Evolutionary conservation across 2,797 vertebrate species (phyloP), one percentile per base, ranked within the genome.

Genomic region (Pterois miles): DNA sequence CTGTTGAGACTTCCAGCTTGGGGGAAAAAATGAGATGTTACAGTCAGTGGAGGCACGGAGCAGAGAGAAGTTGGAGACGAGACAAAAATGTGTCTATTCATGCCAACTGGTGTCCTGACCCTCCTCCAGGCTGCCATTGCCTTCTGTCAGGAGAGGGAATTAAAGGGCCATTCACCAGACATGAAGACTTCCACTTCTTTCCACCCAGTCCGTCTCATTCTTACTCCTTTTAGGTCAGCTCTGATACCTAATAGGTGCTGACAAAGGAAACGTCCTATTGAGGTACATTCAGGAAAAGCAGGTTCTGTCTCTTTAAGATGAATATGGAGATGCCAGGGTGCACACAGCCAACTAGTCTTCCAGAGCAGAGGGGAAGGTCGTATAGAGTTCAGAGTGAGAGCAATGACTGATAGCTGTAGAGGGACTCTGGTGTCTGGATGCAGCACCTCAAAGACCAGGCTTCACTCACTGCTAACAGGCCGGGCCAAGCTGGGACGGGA

Each of bases 371-470:
- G 74, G 90, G 95, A 95, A 97, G 97, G 97, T 98, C 96, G 96
- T 79, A 70, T 76, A 90, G 95, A 98, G 97, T 98, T 98, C 97
- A 97, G 94, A 91, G 92, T 27, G 70, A 81, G 80, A 92, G 81
- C 53, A 89, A 96, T 97, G 96, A 97, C 90, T 95, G 94, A 96
- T 96, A 93, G 94, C 91, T 91, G 93, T 75, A 74, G 94, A 94
- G 94, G 94, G 95, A 94, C 91, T 94, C 91, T 91, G 33, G 88
- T 91, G 93, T 94, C 90, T 89, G 89, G 89, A 46, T 89, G 89
- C 91, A 93, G 87, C 87, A 90, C 91, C 92, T 94, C 91, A 90
- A 88, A 86, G 92, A 93, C 91, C 95, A 65, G 66, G 68, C 80
- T 75, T 70, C 46, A 43, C 38, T 76, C 65, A 38, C 69, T 82